Evolutionary conservation across 2,888 invertebrate genomes (phyloP), one percentile per base, ranked within the genome.

Genomic region (Catocala fraxini): DNA sequence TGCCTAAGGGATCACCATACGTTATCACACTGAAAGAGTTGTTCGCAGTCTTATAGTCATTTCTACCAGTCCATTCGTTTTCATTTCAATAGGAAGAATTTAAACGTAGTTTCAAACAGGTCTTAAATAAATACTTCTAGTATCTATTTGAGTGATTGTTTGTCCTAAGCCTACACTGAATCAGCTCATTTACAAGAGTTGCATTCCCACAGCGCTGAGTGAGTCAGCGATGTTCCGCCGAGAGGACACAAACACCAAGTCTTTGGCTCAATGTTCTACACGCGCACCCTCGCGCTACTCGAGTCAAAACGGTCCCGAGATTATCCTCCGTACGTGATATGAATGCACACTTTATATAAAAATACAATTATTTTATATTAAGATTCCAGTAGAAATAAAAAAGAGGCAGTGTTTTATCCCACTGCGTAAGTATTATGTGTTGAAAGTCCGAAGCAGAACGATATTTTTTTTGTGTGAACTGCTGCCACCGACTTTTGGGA

Each of bases 271-370:
- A 47, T 45, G 47, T 15, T 56, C 52, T 13, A 56, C 59, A 63
- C 45, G 49, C 51, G 51, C 60, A 41, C 45, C 25, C 33, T 54
- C 47, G 51, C 33, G 39, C 51, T 58, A 49, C 43, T 53, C 12
- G 6, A 10, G 54, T 64, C 53, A 46, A 65, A 35, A 41, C 52
- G 64, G 60, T 61, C 63, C 58, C 45, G 34, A 65, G 71, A 71
- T 71, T 75, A 75, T 71, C 45, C 60, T 51, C 6, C 33, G 42
- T 64, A 67, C 72, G 63, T 73, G 71, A 41, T 51, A 25, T 47
- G 75, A 74, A 71, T 74, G 57, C 48, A 33, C 35, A 59, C 54
- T 64, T 43, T 58, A 25, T n/a, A 43, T 58, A 53, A 48, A 56
- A 59, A 61, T 61, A 53, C 45, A 66, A 63, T 54, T 56, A 52